Evolutionary conservation across 2,888 invertebrate genomes (phyloP).

Genomic region (Pristionchus japonicus): DNA sequence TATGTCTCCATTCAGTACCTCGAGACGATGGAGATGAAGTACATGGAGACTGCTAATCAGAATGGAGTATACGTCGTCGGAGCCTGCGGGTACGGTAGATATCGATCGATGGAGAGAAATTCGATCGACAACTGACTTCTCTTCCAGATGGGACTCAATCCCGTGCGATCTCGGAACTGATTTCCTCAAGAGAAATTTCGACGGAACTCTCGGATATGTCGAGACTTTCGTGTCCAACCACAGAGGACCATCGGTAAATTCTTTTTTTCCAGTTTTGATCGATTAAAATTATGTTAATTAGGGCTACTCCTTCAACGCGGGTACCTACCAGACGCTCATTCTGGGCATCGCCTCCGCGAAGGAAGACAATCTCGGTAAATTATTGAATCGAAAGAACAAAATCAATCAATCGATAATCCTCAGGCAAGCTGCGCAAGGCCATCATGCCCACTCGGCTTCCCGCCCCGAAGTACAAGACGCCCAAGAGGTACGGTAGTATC

Average conservation of each 20-base stretch:
- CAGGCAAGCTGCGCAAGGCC: slow-evolving; percentile 26
- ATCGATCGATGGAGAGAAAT: too few relatives aligned
- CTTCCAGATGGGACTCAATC: slow-evolving; percentile 85
- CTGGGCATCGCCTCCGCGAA: slow-evolving; percentile 80
- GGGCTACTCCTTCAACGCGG: slow-evolving; percentile 83
- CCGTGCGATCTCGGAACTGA: slow-evolving; percentile 89
- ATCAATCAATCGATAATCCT: neutral
- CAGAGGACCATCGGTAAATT: slow-evolving; percentile 67
- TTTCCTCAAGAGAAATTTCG: slow-evolving; percentile 85
- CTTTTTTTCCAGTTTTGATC: neutral
- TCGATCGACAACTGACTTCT: neutral
- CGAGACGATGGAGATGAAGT: slow-evolving; percentile 88
- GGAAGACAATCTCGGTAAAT: slow-evolving; percentile 68
- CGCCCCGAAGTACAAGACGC: slow-evolving; percentile 54
- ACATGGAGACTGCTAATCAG: slow-evolving; percentile 80
- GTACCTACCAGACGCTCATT: slow-evolving; percentile 91
- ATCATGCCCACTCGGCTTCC: slow-evolving; percentile 55
- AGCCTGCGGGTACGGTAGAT: slow-evolving; percentile 83
- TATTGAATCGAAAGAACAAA: neutral
- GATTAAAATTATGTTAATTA: slow-evolving; percentile 53
- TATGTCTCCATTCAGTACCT: slow-evolving; percentile 82
- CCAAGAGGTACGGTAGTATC: slow-evolving; percentile 51
- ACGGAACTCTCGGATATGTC: slow-evolving; percentile 78
- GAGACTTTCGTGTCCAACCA: slow-evolving; percentile 73
- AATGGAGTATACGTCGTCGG: slow-evolving; percentile 86